phyloP scores from a whole-genome alignment of 2,113 vertebrate genomes.

The Anguilla rostrata region DNA sequence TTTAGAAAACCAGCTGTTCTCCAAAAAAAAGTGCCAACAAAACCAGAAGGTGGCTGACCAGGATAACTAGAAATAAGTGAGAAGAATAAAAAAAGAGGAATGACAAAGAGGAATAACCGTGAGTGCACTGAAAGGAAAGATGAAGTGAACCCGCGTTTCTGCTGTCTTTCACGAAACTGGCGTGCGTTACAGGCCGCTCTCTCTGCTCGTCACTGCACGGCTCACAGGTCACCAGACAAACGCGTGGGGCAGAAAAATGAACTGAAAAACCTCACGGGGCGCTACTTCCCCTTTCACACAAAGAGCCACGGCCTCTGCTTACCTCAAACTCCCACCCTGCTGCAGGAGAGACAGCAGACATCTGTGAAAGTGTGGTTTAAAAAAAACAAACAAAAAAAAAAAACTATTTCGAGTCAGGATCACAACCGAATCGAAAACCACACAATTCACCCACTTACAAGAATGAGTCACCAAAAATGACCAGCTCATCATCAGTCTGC shows the following conservation, averaged over 20 bases:
- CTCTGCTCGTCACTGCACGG: neutral
- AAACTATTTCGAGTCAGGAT: neutral
- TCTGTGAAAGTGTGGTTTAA: neutral
- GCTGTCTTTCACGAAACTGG: no score
- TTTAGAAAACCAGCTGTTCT: neutral
- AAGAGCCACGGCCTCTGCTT: neutral
- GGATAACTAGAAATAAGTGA: neutral
- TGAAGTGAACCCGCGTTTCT: neutral
- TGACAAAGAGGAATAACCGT: neutral
- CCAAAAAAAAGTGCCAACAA: neutral
- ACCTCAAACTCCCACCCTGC: neutral
- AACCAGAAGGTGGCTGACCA: neutral
- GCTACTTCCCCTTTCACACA: neutral
- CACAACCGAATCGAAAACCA: neutral
- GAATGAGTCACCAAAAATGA: slow-evolving; percentile 41
- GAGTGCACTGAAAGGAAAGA: neutral
- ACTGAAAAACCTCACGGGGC: neutral
- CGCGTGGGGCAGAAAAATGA: neutral
- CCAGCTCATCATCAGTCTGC: neutral
- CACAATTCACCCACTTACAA: slow-evolving; percentile 12
- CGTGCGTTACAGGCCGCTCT: neutral
- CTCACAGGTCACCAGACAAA: neutral
- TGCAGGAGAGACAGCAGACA: neutral
- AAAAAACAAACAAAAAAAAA: neutral
- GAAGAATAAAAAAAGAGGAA: neutral